Conservation (phyloP, 2,888 invertebrate species). For the Drosophila anomalipes region DNA sequence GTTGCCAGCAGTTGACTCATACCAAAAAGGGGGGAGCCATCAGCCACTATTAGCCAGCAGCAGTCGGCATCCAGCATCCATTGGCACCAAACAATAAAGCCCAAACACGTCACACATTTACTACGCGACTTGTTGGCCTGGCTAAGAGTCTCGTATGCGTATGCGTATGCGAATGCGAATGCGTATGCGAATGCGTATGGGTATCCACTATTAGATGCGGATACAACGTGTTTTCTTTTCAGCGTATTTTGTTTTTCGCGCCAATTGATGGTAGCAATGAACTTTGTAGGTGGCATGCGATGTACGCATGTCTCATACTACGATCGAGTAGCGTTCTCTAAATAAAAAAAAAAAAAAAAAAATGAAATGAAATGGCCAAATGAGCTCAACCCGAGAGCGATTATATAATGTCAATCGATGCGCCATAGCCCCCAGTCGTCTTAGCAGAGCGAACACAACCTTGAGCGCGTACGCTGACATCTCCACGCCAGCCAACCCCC, state of each 20-base stretch:
- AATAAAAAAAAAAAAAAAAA: conserved; percentile 13
- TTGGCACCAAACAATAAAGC: conserved; percentile 20
- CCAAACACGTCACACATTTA: conserved; percentile 32
- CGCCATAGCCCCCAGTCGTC: conserved; percentile 54
- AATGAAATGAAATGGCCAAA: conserved; percentile 36
- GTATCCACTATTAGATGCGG: conserved; percentile 32
- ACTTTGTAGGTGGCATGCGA: conserved; percentile 50
- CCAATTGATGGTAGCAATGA: conserved; percentile 52
- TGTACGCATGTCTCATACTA: conserved; percentile 16
- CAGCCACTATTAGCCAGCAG: conserved; percentile 2
- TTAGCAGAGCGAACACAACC: conserved; percentile 51
- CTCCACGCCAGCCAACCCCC: conserved; percentile 28
- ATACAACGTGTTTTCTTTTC: conserved; percentile 50
- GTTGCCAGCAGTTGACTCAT: conserved; percentile 56
- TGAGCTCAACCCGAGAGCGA: conserved; percentile 58
- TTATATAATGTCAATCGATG: conserved; percentile 73
- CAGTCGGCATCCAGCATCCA: conserved; percentile 14
- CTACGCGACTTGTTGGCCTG: conserved; percentile 19
- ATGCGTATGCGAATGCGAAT: conserved; percentile 9
- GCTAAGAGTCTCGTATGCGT: conserved; percentile 8
- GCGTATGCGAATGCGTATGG: conserved; percentile 9
- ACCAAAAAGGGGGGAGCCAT: conserved; percentile 24
- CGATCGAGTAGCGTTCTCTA: conserved; percentile 37
- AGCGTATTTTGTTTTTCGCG: conserved; percentile 41
- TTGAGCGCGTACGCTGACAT: conserved; percentile 75